Base-by-base conservation (phyloP, 1,140 invertebrate genomes). In the Ips typographus region DNA sequence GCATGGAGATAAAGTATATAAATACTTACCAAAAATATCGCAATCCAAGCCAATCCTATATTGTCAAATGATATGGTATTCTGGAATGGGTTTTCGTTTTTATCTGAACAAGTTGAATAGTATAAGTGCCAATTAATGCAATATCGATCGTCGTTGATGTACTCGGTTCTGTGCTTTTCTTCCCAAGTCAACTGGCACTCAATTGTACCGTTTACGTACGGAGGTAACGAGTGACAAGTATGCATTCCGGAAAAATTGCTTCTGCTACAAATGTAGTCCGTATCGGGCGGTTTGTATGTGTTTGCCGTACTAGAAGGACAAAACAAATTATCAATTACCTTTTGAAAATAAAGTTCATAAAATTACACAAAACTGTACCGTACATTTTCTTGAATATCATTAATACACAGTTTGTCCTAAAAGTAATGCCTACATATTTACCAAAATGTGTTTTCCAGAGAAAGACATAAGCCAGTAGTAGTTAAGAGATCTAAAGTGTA, bases 51-150 rank as follows among this genome's bases (percentile, higher is more conserved):
- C 72, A 99, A 88, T 55, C 97, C 98, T 74, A 99, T 99, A 82
- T 99, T 99, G 83, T 99, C 98, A 83, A 99, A 99, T 8, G 96
- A 98, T 76, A 99, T 98, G 38, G 98, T 98, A 51, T 97, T 97
- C 84, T 98, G 95, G 82, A 99, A 99, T 38, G 98, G 98, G 85
- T 99, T 99, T 75, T 91, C 89, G 52, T 95, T 95, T 66, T 92
- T 91, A 64, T 95, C 89, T 60, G 89, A 89, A 82, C 98, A 99
- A 75, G 93, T 89, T 3, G 93, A 96, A 80, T 99, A 99, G 83
- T 99, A 99, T 83, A 96, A 91, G 84, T 99, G 98, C 97, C 97
- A 99, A 85, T 99, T 97, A 75, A 99, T 91, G 82, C 98, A 99
- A 39, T 87, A 65, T 8, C 53, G 52, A 58, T 76, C 76, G 58